Base-by-base conservation (phyloP, 2,888 invertebrate genomes). In the Lasioglossum leucozonium region DNA sequence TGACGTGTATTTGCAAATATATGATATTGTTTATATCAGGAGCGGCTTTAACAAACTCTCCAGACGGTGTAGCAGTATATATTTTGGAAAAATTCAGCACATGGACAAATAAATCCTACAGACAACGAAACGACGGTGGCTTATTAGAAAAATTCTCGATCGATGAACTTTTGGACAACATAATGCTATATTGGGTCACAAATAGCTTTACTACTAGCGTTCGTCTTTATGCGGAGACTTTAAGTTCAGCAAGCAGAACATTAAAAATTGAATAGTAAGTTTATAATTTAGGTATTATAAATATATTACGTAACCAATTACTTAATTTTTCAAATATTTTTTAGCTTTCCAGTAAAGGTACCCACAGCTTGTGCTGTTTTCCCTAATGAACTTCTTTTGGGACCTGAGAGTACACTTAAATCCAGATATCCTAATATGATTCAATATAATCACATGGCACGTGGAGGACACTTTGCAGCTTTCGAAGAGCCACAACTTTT, bases 401-500 rank as follows among this genome's bases (percentile, higher is more conserved):
- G 95, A 18, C 96, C 97, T 0, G 96, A 97, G 89, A 95, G 94
- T 30, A 93, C 97, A 5, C 91, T 98, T 6, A 95, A 95, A 69
- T 94, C 96, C 0, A 97, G 96, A 89, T 98, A 95, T 93, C 94
- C 92, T 22, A 97, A 98, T 94, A 94, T 98, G 73, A 95, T 98
- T 6, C 97, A 97, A 73, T 96, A 96, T 90, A 97, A 96, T 0
- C 95, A 97, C 69, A 95, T 97, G 51, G 95, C 96, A 0, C 95
- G 96, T 4, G 98, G 98, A 0, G 99, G 99, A 0, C 99, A 99
- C 94, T 99, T 98, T 94, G 97, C 97, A 0, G 98, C 98, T 0
- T 95, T 98, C 80, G 98, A 99, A 94, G 96, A 96, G 84, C 98
- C 99, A 0, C 94, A 96, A 65, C 90, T 97, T 0, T 92, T 99